Evolutionary conservation across 2,113 vertebrate species (phyloP).

Genomic region (Tachycineta bicolor): DNA sequence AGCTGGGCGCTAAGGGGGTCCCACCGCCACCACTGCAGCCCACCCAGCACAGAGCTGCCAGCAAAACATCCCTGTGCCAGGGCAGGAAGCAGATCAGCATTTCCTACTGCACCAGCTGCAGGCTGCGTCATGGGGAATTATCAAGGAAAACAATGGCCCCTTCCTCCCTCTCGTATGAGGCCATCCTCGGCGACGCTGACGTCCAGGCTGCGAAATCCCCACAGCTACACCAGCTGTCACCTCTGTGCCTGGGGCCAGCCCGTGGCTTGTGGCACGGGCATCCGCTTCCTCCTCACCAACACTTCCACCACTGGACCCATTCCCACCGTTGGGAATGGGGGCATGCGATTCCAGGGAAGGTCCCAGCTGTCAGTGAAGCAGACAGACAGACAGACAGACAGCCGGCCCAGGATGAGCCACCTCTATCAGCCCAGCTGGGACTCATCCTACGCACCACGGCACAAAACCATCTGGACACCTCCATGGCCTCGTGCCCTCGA

Average conservation of each 20-base stretch:
- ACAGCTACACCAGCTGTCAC: neutral
- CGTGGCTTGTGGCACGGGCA: fast-evolving
- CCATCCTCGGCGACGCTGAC: fast-evolving
- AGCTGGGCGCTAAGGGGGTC: neutral
- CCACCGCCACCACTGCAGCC: fast-evolving
- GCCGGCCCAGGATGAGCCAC: neutral
- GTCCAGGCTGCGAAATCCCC: neutral
- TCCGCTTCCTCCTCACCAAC: neutral
- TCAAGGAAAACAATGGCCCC: constrained; percentile 34
- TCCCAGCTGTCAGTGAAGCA: neutral
- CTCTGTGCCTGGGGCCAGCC: neutral
- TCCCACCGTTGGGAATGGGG: fast-evolving
- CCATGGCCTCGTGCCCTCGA: fast-evolving
- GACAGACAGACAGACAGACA: neutral
- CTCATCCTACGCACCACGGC: neutral
- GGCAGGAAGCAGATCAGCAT: constrained; percentile 31
- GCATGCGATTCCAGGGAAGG: neutral
- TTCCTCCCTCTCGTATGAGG: constrained; percentile 6
- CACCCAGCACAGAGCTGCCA: neutral
- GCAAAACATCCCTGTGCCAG: neutral
- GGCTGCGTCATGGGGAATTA: constrained; percentile 1
- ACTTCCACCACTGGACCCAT: neutral
- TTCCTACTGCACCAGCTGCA: constrained; percentile 13
- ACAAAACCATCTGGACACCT: neutral
- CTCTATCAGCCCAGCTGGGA: neutral